Evolutionary conservation across 2,888 invertebrate species (phyloP).

Genomic region (Caenorhabditis sulstoni): DNA sequence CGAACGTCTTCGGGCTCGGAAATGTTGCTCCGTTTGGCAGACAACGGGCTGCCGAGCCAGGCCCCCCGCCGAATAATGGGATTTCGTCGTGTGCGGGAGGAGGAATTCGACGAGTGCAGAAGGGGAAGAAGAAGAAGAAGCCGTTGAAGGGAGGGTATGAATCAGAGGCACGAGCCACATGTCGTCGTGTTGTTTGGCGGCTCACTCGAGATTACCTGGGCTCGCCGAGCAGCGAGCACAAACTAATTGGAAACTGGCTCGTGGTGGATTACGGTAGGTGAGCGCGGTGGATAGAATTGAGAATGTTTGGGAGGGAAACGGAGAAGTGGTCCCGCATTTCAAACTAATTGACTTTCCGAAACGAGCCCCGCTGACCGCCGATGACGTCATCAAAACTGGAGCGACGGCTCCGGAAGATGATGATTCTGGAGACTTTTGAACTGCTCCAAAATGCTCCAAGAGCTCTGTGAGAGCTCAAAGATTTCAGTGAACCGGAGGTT

Average conservation of each 20-base stretch:
- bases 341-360: conserved; percentile 27
- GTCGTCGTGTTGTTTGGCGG: neutral
- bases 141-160: neutral
- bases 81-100: conserved; percentile 3
- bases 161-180: neutral
- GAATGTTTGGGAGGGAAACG: neutral
- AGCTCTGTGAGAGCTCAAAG: too few species aligned
- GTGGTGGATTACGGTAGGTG: too few species aligned
- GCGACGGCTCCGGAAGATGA: too few species aligned
- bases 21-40: neutral
- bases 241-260: neutral
- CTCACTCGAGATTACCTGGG: neutral
- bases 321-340: conserved; percentile 5
- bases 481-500: too few species aligned
- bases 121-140: too few species aligned
- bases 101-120: too few species aligned
- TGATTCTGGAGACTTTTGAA: too few species aligned
- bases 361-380: neutral
- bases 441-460: neutral
- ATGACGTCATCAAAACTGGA: conserved; percentile 17
- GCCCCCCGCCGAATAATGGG: conserved; percentile 5
- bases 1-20: too few species aligned
- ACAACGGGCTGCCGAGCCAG: too few species aligned
- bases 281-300: neutral
- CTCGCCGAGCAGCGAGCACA: neutral